Base-by-base conservation (phyloP, 2,113 vertebrate genomes). In the Microtus ochrogaster region DNA sequence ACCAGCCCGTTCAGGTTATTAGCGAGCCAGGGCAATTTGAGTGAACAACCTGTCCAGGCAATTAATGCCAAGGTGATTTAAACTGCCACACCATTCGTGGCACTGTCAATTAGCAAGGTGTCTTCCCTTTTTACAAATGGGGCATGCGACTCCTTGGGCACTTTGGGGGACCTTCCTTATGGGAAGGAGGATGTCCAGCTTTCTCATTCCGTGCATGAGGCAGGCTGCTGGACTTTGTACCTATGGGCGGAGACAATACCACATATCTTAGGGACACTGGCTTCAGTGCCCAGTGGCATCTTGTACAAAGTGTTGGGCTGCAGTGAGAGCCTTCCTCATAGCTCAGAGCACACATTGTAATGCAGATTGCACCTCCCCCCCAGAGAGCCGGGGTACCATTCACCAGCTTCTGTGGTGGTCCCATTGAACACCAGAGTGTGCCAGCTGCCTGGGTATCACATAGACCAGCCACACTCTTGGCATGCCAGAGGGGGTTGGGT, bases 21-120 rank as follows among this genome's bases (percentile, higher is more conserved):
- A 97, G 97, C n/a, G 92, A 98, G 98, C 98, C 98, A 98, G 98
- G 97, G 98, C 98, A 98, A 98, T 98, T 98, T 98, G 98, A 98
- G 97, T 97, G 98, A 98, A 98, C 98, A 98, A 98, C 98, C 98
- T 98, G 98, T 98, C 98, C 98, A 98, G 97, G 96, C 96, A 97
- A 97, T 0, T 13, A 98, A 98, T 98, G 98, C 98, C 98, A 99
- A 98, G 98, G 98, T 98, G 97, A 98, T 98, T 99, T 98, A 98
- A 99, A 98, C 97, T 97, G 96, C 96, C 97, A 98, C 98, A 88
- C 98, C 98, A 96, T 79, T 96, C 94, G 81, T 91, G 74, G n/a
- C 95, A 96, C 94, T 97, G 97, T 98, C 98, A 98, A 98, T 98
- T 98, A 97, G 95, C 96, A 97, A 98, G 98, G 98, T 97, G 92